Base-by-base conservation (phyloP, 2,888 invertebrate species). In the Drosophila aldrichi region DNA sequence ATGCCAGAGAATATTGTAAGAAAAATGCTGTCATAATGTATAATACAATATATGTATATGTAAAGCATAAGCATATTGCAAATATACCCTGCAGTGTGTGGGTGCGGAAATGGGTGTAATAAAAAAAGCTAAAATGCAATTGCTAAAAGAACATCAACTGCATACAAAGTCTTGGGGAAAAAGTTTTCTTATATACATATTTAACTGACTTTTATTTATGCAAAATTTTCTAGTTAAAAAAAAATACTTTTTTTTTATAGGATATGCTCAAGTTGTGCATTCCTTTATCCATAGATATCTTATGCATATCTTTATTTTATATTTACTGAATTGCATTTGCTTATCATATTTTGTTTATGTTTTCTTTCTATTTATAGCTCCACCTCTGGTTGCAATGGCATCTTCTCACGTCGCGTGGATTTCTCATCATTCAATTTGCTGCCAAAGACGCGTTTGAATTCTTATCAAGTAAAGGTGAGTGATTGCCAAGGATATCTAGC, bases 401-500 rank as follows among this genome's bases (percentile, higher is more conserved):
- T 99, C 89, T 99, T 99, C 94, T 96, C 97, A 48, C 96, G 98
- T 90, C 96, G 99, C 83, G 94, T 96, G 93, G 98, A 98, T 94
- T 98, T 98, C 95, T 97, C 98, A 91, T 97, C 97, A 61, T 98
- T 98, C 95, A 97, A 98, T 93, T 95, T 96, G 86, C 95, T 99
- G 91, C 99, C 99, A 83, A 96, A 96, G 93, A 96, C 97, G 93
- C 98, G 98, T 94, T 96, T 98, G 93, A 99, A 99, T 95, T 98
- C 98, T 91, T 99, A 98, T 95, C 98, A 99, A 95, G 98, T 99
- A 93, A 99, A 99, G 97, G 98, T 98, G 94, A 95, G 95, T 92
- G 56, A 65, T 40, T 7, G 25, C 44, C 20, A 10, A 51, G 6
- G 6, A 36, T 10, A 20, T 25, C 36, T 10, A 38, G 5, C 41